A percentile compares a stretch with the other conserved stretches of the same genome.
Conservation (phyloP, 1,140 invertebrate genomes). For the Calycopis cecrops region DNA sequence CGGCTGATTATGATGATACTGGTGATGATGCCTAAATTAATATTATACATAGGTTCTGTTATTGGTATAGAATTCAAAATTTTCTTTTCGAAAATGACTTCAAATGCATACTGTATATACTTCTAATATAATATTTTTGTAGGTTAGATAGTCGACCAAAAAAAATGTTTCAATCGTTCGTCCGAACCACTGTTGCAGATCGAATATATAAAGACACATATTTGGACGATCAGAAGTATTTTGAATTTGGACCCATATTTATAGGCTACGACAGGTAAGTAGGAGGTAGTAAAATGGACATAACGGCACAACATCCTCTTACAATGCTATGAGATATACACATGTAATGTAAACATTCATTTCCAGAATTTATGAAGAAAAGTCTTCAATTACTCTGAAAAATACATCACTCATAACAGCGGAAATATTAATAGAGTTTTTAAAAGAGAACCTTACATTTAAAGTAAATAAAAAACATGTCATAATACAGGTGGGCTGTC, state of each 20-base stretch:
- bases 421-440: conserved; percentile 53
- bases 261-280: conserved; percentile 46
- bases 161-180: conserved; percentile 65
- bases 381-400: conserved; percentile 51
- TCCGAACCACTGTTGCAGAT: conserved; percentile 49
- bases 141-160: conserved; percentile 61
- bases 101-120: too few relatives aligned
- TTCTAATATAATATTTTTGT: conserved; percentile 15
- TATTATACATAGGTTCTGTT: too few relatives aligned
- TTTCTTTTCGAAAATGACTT: too few relatives aligned
- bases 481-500: conserved; percentile 42
- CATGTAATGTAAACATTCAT: conserved; percentile 8
- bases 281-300: neutral
- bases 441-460: conserved; percentile 51
- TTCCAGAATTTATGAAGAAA: conserved; percentile 60
- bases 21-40: too few relatives aligned
- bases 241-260: conserved; percentile 66
- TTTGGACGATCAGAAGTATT: conserved; percentile 57
- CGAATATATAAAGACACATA: conserved; percentile 58
- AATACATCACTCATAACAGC: conserved; percentile 58
- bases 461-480: conserved; percentile 49
- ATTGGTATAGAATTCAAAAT: too few relatives aligned
- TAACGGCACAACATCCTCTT: too few relatives aligned
- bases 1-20: too few relatives aligned
- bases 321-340: neutral